Conservation (phyloP, 2,113 vertebrate genomes). For the Lasiurus cinereus region DNA sequence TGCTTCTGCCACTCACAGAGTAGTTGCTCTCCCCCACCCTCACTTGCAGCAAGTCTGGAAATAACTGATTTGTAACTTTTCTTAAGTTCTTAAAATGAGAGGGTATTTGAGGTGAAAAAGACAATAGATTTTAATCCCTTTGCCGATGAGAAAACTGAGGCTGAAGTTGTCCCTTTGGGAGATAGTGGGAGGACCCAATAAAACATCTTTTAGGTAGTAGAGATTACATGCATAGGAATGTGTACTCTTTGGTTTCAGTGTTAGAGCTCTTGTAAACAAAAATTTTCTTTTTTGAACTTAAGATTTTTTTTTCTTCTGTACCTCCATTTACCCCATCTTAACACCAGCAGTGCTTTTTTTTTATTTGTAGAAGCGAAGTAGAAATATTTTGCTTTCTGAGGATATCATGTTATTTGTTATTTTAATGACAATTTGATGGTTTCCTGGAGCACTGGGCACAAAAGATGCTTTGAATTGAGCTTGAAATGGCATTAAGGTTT, state of each 20-base stretch:
- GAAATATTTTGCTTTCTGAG: constrained; percentile 81
- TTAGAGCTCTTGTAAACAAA: constrained; percentile 32
- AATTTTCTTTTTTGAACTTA: constrained; percentile 69
- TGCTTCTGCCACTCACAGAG: constrained; percentile 5
- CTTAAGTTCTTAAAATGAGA: background rate
- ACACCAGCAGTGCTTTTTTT: constrained; percentile 63
- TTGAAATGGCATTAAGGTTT: constrained; percentile 83
- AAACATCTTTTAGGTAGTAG: background rate
- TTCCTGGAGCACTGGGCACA: constrained; percentile 84
- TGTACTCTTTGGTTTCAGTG: background rate
- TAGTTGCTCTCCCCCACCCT: background rate
- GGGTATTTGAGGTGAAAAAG: constrained; percentile 23
- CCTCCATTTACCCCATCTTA: constrained; percentile 44
- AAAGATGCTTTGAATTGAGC: constrained; percentile 84
- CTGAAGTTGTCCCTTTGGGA: background rate
- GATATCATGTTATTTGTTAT: constrained; percentile 84
- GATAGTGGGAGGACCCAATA: background rate
- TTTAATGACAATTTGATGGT: constrained; percentile 85
- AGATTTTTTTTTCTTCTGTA: background rate
- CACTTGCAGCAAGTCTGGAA: constrained; percentile 38
- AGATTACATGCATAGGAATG: background rate
- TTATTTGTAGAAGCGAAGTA: constrained; percentile 83
- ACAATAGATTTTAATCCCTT: background rate
- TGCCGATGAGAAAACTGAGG: constrained; percentile 37
- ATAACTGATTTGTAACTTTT: constrained; percentile 30